Evolutionary conservation across 2,888 invertebrate species (phyloP).

Genomic region (Arenicola marina): DNA sequence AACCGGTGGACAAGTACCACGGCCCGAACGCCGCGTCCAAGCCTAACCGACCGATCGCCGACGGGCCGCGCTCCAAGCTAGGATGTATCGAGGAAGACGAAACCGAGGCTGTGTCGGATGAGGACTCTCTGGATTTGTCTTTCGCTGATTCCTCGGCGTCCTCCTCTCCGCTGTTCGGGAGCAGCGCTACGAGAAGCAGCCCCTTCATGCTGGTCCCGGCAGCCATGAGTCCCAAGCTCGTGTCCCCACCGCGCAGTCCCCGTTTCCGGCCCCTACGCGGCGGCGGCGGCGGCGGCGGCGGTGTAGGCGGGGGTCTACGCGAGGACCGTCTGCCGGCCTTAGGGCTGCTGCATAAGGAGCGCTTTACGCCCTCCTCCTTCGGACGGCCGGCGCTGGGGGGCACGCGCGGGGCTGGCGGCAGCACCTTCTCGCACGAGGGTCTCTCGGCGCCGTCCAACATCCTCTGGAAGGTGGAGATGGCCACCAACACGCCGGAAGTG

Average conservation of each 20-base stretch:
- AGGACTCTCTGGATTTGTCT: too few relatives aligned
- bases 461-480: slow-evolving; percentile 27
- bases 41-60: slow-evolving; percentile 7
- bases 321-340: neutral
- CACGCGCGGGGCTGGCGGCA: neutral
- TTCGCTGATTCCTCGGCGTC: neutral
- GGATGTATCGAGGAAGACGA: slow-evolving; percentile 26
- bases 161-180: neutral
- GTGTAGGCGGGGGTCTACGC: neutral
- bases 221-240: too few relatives aligned
- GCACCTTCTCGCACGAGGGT: slow-evolving; percentile 5
- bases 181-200: slow-evolving; percentile 9
- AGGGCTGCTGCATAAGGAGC: slow-evolving; percentile 7
- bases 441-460: slow-evolving; percentile 9
- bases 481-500: slow-evolving; percentile 26
- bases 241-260: neutral
- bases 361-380: slow-evolving; percentile 5
- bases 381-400: neutral
- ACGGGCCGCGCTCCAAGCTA: slow-evolving; percentile 16
- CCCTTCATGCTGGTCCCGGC: neutral
- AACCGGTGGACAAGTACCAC: slow-evolving; percentile 29
- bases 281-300: neutral
- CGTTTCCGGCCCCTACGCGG: neutral
- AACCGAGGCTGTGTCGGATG: slow-evolving; percentile 21
- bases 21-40: slow-evolving; percentile 15